Evolutionary conservation across 2,113 vertebrate species (phyloP).

Genomic region (Pyxicephalus adspersus): DNA sequence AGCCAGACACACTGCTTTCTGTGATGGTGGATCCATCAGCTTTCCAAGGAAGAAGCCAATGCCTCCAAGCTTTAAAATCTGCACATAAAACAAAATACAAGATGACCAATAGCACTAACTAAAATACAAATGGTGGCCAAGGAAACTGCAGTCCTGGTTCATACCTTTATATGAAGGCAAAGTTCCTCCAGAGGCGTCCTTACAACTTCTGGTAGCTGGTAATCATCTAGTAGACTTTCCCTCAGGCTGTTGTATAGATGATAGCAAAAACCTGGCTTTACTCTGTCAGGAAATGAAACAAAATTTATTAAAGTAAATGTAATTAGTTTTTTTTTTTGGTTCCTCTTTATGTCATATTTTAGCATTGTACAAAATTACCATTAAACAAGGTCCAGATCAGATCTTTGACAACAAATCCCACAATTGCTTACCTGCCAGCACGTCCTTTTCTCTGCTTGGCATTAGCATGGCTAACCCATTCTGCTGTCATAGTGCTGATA

Average conservation of each 20-base stretch:
- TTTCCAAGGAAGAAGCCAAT: conserved; percentile 88
- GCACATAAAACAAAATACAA: background rate
- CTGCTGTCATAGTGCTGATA: conserved; percentile 94
- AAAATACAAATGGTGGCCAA: background rate
- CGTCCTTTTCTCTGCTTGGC: conserved; percentile 96
- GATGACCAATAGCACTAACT: background rate
- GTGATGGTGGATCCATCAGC: conserved; percentile 87
- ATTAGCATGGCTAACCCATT: conserved; percentile 97
- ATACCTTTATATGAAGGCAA: conserved; percentile 96
- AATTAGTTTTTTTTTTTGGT: background rate
- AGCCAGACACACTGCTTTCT: conserved; percentile 81
- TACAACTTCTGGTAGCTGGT: conserved; percentile 95
- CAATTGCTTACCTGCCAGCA: conserved; percentile 83
- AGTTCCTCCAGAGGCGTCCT: conserved; percentile 95
- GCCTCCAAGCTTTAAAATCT: conserved; percentile 92
- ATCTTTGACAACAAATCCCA: background rate
- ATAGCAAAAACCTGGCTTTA: conserved; percentile 93
- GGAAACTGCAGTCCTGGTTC: background rate
- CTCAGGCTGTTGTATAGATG: conserved; percentile 93
- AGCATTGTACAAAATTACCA: background rate
- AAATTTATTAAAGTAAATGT: background rate
- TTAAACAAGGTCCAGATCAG: background rate
- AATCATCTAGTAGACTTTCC: conserved; percentile 90
- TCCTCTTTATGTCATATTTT: background rate
- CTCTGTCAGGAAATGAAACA: conserved; percentile 69